Conservation (phyloP, 2,113 vertebrate genomes). For the Cranoglanis bouderius region DNA sequence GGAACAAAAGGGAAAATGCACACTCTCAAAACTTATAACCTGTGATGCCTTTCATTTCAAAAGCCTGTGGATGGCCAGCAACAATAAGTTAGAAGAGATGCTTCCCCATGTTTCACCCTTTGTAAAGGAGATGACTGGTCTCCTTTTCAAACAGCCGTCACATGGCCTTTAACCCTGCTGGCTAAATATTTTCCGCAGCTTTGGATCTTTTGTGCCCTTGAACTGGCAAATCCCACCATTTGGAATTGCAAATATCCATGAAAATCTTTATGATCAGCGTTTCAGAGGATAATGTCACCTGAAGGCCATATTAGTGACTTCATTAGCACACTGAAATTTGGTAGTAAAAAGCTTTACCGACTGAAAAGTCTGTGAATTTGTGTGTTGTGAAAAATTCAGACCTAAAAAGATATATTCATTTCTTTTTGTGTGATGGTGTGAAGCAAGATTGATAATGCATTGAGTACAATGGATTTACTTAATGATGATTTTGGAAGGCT, state of each 20-base stretch:
- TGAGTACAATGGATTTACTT: background rate
- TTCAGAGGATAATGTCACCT: conserved; percentile 61
- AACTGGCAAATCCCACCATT: conserved; percentile 58
- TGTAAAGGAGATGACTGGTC: conserved; percentile 37
- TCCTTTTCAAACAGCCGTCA: conserved; percentile 56
- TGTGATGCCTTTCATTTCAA: conserved; percentile 2
- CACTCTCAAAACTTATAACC: background rate
- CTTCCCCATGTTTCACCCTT: conserved; percentile 22
- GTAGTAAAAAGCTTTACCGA: background rate
- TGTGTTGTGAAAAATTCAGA: background rate
- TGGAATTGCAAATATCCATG: conserved; percentile 52
- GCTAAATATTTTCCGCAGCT: conserved; percentile 61
- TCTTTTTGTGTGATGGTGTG: background rate
- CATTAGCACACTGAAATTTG: conserved; percentile 5
- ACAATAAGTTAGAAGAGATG: background rate
- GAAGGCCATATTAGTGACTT: conserved; percentile 52
- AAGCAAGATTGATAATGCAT: background rate
- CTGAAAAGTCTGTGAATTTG: background rate
- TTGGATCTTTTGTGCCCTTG: conserved; percentile 60
- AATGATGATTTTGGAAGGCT: background rate
- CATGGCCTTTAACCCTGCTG: conserved; percentile 56
- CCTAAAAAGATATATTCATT: background rate
- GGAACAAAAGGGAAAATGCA: background rate
- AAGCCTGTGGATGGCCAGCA: background rate
- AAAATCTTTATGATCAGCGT: conserved; percentile 62